phyloP scores from a whole-genome alignment of 2,113 vertebrate genomes.

The Casuarius casuarius region DNA sequence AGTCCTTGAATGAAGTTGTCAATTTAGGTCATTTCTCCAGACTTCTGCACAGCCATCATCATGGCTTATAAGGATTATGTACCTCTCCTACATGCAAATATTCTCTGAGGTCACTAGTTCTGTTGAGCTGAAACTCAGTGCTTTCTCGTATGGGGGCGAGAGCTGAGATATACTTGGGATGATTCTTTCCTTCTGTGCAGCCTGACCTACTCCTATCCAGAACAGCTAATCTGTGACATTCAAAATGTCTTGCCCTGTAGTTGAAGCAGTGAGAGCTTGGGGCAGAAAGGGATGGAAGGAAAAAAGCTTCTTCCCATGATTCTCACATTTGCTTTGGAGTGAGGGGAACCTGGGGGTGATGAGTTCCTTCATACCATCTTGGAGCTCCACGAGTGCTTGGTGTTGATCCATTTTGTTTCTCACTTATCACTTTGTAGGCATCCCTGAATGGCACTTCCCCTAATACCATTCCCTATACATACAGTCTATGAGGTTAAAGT shows the following conservation, averaged over 20 bases:
- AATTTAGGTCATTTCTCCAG: background rate
- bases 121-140: background rate
- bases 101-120: background rate
- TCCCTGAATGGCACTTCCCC: background rate
- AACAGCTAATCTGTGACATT: background rate
- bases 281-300: background rate
- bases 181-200: background rate
- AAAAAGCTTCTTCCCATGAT: background rate
- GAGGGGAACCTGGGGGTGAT: background rate
- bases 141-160: background rate
- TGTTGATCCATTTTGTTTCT: background rate
- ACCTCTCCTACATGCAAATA: background rate
- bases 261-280: background rate
- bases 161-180: background rate
- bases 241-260: background rate
- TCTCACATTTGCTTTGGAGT: background rate
- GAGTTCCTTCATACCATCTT: background rate
- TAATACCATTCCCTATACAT: background rate
- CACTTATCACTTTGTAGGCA: background rate
- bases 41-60: background rate
- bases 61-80: background rate
- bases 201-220: background rate
- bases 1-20: background rate
- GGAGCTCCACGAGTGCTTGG: fast-evolving
- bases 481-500: background rate